phyloP scores from a whole-genome alignment of 2,888 invertebrate species.

The Drosophila mulleri region DNA sequence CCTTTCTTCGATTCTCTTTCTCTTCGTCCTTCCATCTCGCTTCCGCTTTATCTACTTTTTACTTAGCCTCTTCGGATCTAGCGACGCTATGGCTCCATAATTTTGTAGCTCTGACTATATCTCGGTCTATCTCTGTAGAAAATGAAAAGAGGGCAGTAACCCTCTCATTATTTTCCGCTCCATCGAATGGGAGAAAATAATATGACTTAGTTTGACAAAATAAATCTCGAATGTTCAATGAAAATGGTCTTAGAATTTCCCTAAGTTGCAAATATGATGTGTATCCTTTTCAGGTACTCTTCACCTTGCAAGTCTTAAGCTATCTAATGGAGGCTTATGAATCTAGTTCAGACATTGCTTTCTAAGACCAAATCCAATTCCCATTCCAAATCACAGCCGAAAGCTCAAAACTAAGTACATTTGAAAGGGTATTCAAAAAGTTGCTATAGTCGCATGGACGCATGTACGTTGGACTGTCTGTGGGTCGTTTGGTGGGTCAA shows the following conservation, averaged over 20 bases:
- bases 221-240: too few relatives aligned
- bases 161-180: neutral
- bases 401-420: neutral
- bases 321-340: neutral
- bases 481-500: constrained; percentile 29
- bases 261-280: neutral
- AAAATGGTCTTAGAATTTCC: neutral
- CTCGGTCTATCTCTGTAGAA: neutral
- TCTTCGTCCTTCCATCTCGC: too few relatives aligned
- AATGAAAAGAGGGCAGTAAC: too few relatives aligned
- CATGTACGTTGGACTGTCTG: neutral
- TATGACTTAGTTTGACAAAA: too few relatives aligned
- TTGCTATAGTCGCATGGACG: neutral
- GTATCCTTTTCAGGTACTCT: too few relatives aligned
- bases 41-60: too few relatives aligned
- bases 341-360: neutral
- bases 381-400: neutral
- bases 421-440: constrained; percentile 11
- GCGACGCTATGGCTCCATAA: too few relatives aligned
- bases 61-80: too few relatives aligned
- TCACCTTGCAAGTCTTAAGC: neutral
- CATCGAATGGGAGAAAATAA: neutral
- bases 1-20: too few relatives aligned
- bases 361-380: neutral
- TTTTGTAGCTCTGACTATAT: too few relatives aligned